phyloP scores from a whole-genome alignment of 1,140 invertebrate species.

The Temnothorax longispinosus region DNA sequence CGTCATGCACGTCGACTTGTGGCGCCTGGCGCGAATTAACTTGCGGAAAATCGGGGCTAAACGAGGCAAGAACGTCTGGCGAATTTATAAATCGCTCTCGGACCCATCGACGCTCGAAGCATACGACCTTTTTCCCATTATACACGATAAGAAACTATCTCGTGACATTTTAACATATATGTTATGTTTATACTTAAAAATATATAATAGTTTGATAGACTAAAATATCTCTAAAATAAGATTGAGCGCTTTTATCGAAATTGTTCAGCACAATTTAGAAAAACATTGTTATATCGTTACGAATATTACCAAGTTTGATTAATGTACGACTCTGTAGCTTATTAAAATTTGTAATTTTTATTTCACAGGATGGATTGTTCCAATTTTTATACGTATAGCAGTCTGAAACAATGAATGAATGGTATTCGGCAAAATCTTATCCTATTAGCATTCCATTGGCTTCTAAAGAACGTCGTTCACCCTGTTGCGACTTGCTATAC shows the following conservation, averaged over 20 bases:
- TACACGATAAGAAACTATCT: neutral
- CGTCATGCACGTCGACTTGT: constrained; percentile 28
- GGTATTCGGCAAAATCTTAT: constrained; percentile 31
- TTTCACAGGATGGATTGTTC: neutral
- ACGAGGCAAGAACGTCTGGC: neutral
- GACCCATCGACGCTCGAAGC: neutral
- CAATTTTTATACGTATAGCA: constrained; percentile 32
- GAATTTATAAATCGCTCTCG: constrained; percentile 17
- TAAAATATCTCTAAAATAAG: neutral
- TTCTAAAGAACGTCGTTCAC: constrained; percentile 49
- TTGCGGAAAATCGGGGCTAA: constrained; percentile 45
- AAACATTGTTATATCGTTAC: neutral
- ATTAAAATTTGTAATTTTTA: constrained; percentile 41
- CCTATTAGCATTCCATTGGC: constrained; percentile 59
- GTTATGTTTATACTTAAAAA: neutral
- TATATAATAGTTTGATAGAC: neutral
- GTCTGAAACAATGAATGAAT: constrained; percentile 56
- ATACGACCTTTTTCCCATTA: neutral
- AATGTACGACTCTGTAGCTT: constrained; percentile 8
- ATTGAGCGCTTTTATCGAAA: neutral
- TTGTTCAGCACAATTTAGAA: neutral
- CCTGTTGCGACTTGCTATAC: constrained; percentile 47
- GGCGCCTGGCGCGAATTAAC: constrained; percentile 37
- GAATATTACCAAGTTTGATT: constrained; percentile 5
- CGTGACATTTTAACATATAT: neutral